Percentiles rank a stretch among this genome's conserved stretches.
These are phyloP conservation scores for western clawed frog (Xenopus tropicalis) DNA, from an alignment of 2,113 vertebrate species.

Conservation along the genomic window DNA sequence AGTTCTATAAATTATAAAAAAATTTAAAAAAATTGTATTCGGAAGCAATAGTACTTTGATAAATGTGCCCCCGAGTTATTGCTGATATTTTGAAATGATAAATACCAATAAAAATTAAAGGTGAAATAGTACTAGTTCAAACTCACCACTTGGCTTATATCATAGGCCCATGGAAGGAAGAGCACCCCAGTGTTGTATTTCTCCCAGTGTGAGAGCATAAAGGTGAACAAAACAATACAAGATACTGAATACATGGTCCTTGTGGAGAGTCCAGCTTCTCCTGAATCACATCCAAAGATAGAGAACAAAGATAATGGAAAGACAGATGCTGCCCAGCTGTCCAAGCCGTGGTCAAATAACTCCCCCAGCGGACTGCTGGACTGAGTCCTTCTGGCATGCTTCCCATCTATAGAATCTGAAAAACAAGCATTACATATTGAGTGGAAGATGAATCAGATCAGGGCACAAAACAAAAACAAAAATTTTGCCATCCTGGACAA, in stretches of 20 bases:
- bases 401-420: slow-evolving; percentile 62
- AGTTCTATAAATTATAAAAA: no score
- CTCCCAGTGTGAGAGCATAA: slow-evolving; percentile 65
- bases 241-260: slow-evolving; percentile 61
- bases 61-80: no score
- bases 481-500: no score
- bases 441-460: not conserved
- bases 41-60: no score
- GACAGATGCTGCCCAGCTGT: slow-evolving; percentile 66
- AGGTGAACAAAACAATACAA: slow-evolving; percentile 60
- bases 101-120: no score
- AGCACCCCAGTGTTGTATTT: slow-evolving; percentile 65
- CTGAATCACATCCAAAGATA: slow-evolving; percentile 54
- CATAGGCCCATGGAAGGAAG: slow-evolving; percentile 64
- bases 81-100: no score
- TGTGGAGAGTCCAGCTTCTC: slow-evolving; percentile 51
- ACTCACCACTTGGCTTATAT: slow-evolving; percentile 65
- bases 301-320: slow-evolving; percentile 63
- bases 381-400: slow-evolving; percentile 63
- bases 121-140: not conserved
- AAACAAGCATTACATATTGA: not conserved
- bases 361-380: slow-evolving; percentile 62
- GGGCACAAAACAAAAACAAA: no score
- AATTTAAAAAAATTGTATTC: no score
- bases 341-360: slow-evolving; percentile 64